A percentile compares a stretch with the other conserved stretches of the same genome.
These are phyloP conservation scores for Pachycephala philippinensis DNA, from an alignment of 2,113 vertebrate genomes.

Conservation along the genomic window DNA sequence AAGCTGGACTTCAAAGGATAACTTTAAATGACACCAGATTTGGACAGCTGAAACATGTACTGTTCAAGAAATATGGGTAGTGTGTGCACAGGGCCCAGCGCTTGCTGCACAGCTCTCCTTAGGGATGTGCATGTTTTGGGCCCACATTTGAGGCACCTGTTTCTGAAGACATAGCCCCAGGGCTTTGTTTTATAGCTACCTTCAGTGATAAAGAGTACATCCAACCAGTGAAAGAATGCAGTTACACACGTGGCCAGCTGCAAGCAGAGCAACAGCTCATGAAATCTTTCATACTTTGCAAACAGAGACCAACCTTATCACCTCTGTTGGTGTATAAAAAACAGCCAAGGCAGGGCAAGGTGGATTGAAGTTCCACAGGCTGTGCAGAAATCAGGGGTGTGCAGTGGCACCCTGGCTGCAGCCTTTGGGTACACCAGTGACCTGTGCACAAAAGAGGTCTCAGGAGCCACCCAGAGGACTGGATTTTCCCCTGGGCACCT, in stretches of 20 bases:
- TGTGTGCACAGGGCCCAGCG: neutral
- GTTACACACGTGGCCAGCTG: neutral
- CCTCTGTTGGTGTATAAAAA: neutral
- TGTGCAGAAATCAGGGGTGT: neutral
- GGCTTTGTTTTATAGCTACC: constrained; percentile 33
- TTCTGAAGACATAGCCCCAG: neutral
- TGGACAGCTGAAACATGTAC: neutral
- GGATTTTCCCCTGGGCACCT: neutral
- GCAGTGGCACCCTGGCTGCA: neutral
- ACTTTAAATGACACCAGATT: neutral
- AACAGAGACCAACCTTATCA: neutral
- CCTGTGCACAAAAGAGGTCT: neutral
- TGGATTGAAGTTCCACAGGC: neutral
- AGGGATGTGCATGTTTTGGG: neutral
- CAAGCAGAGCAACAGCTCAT: neutral
- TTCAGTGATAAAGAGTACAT: constrained; percentile 1
- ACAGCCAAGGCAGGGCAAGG: neutral
- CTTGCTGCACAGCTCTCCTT: neutral
- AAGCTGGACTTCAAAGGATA: neutral
- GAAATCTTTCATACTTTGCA: neutral
- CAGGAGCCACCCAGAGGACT: neutral
- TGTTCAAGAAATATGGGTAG: neutral
- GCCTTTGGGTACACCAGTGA: neutral
- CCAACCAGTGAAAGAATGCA: constrained; percentile 4
- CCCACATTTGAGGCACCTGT: neutral